Evolutionary conservation across 1,140 invertebrate species (phyloP).

Genomic region (Branchinecta lynchi): DNA sequence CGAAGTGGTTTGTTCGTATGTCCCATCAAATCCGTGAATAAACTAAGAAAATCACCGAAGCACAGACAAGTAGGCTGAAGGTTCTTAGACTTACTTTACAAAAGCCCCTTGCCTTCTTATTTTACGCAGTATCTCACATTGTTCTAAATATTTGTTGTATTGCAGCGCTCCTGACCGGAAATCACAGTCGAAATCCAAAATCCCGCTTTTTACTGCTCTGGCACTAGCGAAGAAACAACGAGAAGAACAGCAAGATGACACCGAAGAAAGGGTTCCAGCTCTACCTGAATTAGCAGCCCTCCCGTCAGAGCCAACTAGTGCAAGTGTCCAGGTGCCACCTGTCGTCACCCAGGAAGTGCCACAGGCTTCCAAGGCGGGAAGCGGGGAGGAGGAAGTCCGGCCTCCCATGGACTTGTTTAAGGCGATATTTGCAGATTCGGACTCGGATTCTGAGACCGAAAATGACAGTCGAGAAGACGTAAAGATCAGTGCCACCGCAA

Average conservation of each 20-base stretch:
- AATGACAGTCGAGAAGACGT: not conserved
- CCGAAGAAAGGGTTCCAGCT: too few species aligned
- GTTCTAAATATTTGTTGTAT: not conserved
- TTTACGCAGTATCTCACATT: not conserved
- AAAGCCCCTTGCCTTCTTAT: not conserved
- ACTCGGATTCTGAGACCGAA: not conserved
- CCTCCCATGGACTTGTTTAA: conserved; percentile 7
- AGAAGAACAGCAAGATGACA: not conserved
- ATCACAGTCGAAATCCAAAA: not conserved
- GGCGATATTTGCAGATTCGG: conserved; percentile 1
- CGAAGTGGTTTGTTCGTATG: too few species aligned
- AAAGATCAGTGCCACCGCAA: not conserved
- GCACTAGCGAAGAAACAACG: not conserved
- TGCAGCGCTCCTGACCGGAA: not conserved
- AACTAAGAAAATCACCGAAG: too few species aligned
- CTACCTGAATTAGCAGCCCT: too few species aligned
- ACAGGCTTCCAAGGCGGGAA: not conserved
- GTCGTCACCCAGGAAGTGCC: not conserved
- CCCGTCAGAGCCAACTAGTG: not conserved
- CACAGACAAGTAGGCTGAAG: not conserved
- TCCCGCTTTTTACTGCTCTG: not conserved
- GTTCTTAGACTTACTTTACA: not conserved
- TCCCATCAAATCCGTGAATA: too few species aligned
- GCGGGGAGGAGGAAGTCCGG: not conserved
- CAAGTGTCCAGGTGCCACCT: not conserved